phyloP scores from a whole-genome alignment of 1,140 invertebrate species.

The Augochlora pura region DNA sequence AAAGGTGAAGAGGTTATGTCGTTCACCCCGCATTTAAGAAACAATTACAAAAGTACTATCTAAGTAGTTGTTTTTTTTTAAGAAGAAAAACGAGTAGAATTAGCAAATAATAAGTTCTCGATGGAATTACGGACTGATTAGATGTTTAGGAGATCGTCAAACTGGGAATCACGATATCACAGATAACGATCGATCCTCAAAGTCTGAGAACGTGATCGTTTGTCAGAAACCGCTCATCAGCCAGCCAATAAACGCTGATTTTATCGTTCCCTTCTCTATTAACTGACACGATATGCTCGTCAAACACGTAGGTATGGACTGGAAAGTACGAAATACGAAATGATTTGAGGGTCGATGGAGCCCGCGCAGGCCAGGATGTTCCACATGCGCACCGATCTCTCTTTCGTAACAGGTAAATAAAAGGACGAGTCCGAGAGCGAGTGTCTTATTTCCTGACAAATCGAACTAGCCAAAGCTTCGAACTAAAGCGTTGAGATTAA shows the following conservation, averaged over 20 bases:
- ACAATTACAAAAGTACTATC: too few species aligned
- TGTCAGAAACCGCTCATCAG: constrained; percentile 23
- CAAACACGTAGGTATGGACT: constrained; percentile 48
- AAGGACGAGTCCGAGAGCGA: constrained; percentile 17
- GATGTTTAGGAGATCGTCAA: background rate
- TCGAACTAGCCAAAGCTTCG: background rate
- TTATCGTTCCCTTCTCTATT: constrained; percentile 57
- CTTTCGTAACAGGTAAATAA: constrained; percentile 61
- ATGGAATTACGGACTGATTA: background rate
- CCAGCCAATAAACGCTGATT: constrained; percentile 46
- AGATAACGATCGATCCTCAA: constrained; percentile 19
- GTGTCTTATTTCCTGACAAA: constrained; percentile 1
- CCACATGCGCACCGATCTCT: constrained; percentile 62
- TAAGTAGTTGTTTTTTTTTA: background rate
- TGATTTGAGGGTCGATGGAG: constrained; percentile 67
- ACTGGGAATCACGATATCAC: constrained; percentile 30
- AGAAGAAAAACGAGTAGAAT: background rate
- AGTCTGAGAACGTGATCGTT: constrained; percentile 12
- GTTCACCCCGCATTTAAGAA: too few species aligned
- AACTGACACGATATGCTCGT: constrained; percentile 55
- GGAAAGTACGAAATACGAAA: constrained; percentile 63
- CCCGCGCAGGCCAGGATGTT: constrained; percentile 63
- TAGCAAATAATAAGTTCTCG: background rate
- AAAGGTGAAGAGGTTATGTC: too few species aligned
- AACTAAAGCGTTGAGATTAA: too few species aligned